These are phyloP conservation scores for Achlya flavicornis DNA, from an alignment of 2,888 invertebrate genomes.

Conservation along the genomic window DNA sequence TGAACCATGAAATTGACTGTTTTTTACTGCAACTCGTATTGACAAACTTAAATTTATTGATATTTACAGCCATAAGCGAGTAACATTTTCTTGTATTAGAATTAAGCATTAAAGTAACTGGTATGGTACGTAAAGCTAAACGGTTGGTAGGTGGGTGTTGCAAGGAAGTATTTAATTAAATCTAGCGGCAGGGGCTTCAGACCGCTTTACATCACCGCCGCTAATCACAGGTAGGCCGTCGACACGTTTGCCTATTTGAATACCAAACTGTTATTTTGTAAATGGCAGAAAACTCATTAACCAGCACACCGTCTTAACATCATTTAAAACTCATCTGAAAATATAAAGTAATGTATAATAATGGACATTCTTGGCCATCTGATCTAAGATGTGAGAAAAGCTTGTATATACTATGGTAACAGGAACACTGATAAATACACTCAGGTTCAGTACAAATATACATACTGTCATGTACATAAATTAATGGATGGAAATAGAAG, in stretches of 20 bases:
- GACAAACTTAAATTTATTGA: conserved; percentile 19
- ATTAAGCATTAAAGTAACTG: conserved; percentile 57
- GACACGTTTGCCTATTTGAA: conserved; percentile 71
- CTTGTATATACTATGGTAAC: too few relatives aligned
- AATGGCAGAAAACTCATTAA: conserved; percentile 57
- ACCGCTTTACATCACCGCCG: conserved; percentile 70
- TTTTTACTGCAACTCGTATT: conserved; percentile 51
- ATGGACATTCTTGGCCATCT: too few relatives aligned
- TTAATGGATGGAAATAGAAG: too few relatives aligned
- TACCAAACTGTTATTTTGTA: conserved; percentile 63
- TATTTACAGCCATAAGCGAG: conserved; percentile 25
- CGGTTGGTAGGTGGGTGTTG: conserved; percentile 69
- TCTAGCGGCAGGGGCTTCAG: conserved; percentile 65
- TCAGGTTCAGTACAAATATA: too few relatives aligned
- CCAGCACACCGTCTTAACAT: conserved; percentile 24
- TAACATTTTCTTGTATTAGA: conserved; percentile 42
- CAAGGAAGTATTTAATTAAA: conserved; percentile 81
- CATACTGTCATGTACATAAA: too few relatives aligned
- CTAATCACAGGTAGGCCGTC: conserved; percentile 79
- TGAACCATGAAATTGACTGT: conserved; percentile 57
- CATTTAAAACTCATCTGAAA: background rate
- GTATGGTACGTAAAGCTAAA: conserved; percentile 63
- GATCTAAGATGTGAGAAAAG: too few relatives aligned
- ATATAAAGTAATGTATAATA: background rate
- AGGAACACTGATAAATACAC: too few relatives aligned